phyloP scores from a whole-genome alignment of 2,797 vertebrate species.

The Delichon dasypus region DNA sequence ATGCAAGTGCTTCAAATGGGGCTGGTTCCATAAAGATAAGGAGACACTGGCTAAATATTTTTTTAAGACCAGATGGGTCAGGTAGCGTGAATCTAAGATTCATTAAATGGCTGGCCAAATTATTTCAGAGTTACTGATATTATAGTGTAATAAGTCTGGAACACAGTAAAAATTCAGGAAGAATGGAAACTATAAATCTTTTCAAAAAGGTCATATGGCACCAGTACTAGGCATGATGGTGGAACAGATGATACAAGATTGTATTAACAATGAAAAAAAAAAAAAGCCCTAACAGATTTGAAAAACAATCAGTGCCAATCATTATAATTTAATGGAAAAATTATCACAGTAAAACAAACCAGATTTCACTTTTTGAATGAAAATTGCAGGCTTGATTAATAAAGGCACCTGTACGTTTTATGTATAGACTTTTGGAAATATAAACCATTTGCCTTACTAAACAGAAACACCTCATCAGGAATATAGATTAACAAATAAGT shows the following conservation, averaged over 20 bases:
- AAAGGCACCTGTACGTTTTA: neutral
- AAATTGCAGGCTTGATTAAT: neutral
- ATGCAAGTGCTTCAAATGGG: neutral
- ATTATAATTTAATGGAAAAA: neutral
- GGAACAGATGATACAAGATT: neutral
- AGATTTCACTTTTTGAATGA: neutral
- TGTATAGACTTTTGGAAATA: neutral
- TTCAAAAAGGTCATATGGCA: neutral
- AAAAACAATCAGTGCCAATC: neutral
- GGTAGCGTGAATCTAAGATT: rapidly evolving
- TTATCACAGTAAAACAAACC: neutral
- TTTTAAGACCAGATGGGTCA: neutral
- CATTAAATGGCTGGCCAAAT: neutral
- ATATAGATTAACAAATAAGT: neutral
- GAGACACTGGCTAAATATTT: neutral
- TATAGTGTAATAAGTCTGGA: neutral
- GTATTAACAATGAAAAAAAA: neutral
- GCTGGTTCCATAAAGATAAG: neutral
- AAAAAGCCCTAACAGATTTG: neutral
- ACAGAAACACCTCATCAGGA: neutral
- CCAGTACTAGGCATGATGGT: neutral
- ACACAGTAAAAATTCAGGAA: neutral
- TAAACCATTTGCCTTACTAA: neutral
- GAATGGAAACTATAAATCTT: neutral
- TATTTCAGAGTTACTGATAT: neutral